Conservation (phyloP, 1,140 invertebrate species). For the Drosophila rufa region DNA sequence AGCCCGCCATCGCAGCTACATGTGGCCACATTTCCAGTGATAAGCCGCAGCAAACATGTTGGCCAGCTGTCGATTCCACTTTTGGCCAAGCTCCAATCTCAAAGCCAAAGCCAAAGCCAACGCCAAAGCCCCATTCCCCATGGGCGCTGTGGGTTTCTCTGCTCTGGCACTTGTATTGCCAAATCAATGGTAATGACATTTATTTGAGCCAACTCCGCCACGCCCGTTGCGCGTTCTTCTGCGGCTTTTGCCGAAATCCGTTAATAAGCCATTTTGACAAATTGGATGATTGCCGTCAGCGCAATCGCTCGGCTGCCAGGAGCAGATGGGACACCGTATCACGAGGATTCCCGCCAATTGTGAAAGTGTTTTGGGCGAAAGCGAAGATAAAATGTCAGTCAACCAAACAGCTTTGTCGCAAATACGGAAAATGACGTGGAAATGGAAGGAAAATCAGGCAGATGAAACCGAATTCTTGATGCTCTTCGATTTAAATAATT, state of each 20-base stretch:
- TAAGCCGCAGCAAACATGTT: constrained; percentile 53
- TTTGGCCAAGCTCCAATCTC: constrained; percentile 33
- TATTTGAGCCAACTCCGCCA: constrained; percentile 52
- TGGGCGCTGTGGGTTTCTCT: constrained; percentile 19
- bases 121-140: constrained; percentile 35
- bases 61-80: constrained; percentile 50
- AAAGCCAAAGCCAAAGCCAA: constrained; percentile 3
- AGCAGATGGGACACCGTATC: constrained; percentile 33
- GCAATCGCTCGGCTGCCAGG: constrained; percentile 27
- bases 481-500: no score
- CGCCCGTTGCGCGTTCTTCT: constrained; percentile 37
- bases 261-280: constrained; percentile 82
- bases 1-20: constrained; percentile 18
- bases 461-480: neutral
- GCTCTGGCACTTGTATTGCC: constrained; percentile 57
- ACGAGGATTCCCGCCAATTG: neutral
- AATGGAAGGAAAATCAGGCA: neutral
- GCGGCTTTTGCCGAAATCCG: constrained; percentile 70
- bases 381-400: constrained; percentile 51
- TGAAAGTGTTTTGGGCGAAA: constrained; percentile 49
- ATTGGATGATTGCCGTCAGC: constrained; percentile 73
- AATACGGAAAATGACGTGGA: constrained; percentile 3
- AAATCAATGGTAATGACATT: constrained; percentile 66
- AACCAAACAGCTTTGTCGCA: neutral
- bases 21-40: constrained; percentile 59